phyloP scores from a whole-genome alignment of 2,113 vertebrate species.

The Pyrgilauda ruficollis region DNA sequence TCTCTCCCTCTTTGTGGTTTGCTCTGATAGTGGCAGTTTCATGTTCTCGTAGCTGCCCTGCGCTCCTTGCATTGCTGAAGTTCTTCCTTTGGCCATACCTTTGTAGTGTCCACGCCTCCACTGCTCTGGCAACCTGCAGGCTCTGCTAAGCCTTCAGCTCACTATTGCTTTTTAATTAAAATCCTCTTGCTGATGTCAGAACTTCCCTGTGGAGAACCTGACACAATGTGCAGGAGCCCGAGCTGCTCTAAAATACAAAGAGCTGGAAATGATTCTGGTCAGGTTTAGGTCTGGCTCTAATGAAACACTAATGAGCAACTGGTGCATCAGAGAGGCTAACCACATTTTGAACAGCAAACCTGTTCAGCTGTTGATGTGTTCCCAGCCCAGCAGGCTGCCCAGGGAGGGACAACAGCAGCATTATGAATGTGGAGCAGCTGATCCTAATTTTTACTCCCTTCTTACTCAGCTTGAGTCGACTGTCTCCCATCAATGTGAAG shows the following conservation, averaged over 20 bases:
- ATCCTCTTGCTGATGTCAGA: neutral
- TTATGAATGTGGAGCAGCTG: neutral
- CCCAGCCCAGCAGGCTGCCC: neutral
- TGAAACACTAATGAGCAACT: neutral
- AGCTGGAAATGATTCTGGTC: neutral
- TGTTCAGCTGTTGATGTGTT: neutral
- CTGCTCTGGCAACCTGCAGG: neutral
- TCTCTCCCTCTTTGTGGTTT: neutral
- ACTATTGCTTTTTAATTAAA: slow-evolving; percentile 22
- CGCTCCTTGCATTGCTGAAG: neutral
- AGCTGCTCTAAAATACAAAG: neutral
- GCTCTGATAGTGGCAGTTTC: neutral
- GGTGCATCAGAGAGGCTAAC: neutral
- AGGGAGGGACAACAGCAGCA: neutral
- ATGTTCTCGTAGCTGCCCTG: neutral
- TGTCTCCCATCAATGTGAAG: neutral
- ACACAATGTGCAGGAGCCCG: rapidly evolving
- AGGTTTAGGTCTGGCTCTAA: neutral
- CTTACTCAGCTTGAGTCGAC: neutral
- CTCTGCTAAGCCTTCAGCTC: neutral
- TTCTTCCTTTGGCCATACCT: neutral
- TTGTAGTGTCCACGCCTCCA: neutral
- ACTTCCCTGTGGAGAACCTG: neutral
- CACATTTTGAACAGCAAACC: neutral
- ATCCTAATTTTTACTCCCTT: neutral